These are phyloP conservation scores for Acrossocheilus wenchowensis DNA, from an alignment of 2,797 vertebrate species.

Conservation along the genomic window DNA sequence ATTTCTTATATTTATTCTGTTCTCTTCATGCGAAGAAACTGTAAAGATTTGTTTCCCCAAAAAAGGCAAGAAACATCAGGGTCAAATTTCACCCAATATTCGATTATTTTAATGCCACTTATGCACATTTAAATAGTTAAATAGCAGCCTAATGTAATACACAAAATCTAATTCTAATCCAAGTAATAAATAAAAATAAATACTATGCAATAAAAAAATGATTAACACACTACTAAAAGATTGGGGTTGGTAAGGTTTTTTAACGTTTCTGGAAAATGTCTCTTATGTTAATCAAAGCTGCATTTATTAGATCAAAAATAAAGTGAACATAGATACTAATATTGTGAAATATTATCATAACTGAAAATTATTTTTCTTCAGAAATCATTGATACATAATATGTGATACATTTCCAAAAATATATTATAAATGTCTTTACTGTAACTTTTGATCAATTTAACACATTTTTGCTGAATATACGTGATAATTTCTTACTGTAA, in stretches of 20 bases:
- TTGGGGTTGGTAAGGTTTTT: neutral
- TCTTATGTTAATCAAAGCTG: neutral
- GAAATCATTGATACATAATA: neutral
- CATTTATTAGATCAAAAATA: neutral
- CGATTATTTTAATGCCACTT: neutral
- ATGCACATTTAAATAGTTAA: neutral
- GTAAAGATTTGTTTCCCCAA: neutral
- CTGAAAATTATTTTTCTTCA: neutral
- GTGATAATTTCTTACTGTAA: neutral
- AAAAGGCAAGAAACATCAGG: neutral
- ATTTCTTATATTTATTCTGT: conserved; percentile 1
- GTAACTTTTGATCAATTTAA: neutral
- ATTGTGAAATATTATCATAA: neutral
- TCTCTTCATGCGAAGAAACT: neutral
- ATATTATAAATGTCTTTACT: neutral
- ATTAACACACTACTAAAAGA: too few relatives aligned
- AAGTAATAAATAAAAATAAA: neutral
- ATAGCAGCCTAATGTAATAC: neutral
- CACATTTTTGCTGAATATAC: neutral
- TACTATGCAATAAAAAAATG: neutral
- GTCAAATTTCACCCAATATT: neutral
- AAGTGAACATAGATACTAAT: neutral
- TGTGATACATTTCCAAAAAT: neutral
- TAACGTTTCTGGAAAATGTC: neutral
- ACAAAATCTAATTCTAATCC: neutral